Percentiles rank a stretch among this genome's conserved stretches.
Evolutionary conservation across 2,888 invertebrate species (phyloP).

Genomic region (Pammene aurita): DNA sequence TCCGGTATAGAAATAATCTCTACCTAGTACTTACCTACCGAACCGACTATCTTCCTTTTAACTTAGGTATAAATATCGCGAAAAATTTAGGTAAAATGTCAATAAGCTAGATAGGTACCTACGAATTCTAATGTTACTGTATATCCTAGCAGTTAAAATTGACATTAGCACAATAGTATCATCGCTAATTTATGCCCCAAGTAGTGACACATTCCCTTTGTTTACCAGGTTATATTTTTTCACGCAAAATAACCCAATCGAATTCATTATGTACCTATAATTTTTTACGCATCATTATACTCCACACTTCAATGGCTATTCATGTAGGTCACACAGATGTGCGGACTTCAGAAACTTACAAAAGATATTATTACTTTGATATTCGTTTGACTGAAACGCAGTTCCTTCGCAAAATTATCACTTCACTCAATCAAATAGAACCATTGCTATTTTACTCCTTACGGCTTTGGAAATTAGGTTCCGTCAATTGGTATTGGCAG

Average conservation of each 20-base stretch:
- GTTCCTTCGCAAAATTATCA: conserved; percentile 53
- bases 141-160: not conserved
- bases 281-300: conserved; percentile 39
- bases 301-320: conserved; percentile 64
- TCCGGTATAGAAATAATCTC: too few species aligned
- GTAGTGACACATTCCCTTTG: conserved; percentile 10
- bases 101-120: too few species aligned
- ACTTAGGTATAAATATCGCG: too few species aligned
- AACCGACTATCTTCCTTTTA: too few species aligned
- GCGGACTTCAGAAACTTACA: conserved; percentile 55
- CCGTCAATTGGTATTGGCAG: not conserved
- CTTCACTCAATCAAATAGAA: not conserved
- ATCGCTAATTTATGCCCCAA: conserved; percentile 4
- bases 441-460: conserved; percentile 15
- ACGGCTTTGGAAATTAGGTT: not conserved
- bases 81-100: too few species aligned
- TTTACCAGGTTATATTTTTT: conserved; percentile 21
- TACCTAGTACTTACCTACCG: too few species aligned
- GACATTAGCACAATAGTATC: not conserved
- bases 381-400: conserved; percentile 68
- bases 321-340: conserved; percentile 70
- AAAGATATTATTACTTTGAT: conserved; percentile 63
- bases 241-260: conserved; percentile 30
- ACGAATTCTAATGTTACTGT: too few species aligned
- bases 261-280: conserved; percentile 39